A percentile compares a stretch with the other conserved stretches of the same genome.
Evolutionary conservation across 2,797 vertebrate genomes (phyloP).

Genomic region (Lithobates sylvaticus): DNA sequence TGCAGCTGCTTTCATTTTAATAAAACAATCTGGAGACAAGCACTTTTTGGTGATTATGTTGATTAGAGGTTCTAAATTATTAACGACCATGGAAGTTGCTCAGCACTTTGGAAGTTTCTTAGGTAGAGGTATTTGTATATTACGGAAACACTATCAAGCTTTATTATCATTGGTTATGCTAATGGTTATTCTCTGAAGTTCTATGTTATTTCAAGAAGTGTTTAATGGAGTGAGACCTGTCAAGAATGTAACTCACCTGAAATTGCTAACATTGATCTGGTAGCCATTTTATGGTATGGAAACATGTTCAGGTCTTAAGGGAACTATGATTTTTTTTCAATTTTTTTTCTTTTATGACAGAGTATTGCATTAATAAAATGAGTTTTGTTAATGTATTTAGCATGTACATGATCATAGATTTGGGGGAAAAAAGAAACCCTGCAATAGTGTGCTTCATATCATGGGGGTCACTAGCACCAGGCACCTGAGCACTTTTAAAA

Average conservation of each 20-base stretch:
- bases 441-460: no score
- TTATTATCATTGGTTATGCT: conserved; percentile 17
- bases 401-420: background rate
- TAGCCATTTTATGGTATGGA: background rate
- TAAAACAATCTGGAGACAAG: conserved; percentile 18
- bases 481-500: no score
- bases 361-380: background rate
- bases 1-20: conserved; percentile 4
- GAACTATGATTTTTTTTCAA: background rate
- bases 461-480: no score
- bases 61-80: conserved; percentile 36
- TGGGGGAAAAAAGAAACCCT: background rate
- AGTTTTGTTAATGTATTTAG: background rate
- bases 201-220: conserved; percentile 22
- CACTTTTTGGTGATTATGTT: conserved; percentile 44
- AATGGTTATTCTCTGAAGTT: conserved; percentile 15
- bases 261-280: conserved; percentile 26
- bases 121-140: conserved; percentile 14
- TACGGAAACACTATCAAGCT: background rate
- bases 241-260: conserved; percentile 19
- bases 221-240: conserved; percentile 42
- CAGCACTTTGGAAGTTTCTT: conserved; percentile 12
- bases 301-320: background rate
- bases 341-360: background rate
- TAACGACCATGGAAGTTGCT: conserved; percentile 18